Evolutionary conservation across 2,888 invertebrate genomes (phyloP).

Genomic region (Erannis defoliaria): DNA sequence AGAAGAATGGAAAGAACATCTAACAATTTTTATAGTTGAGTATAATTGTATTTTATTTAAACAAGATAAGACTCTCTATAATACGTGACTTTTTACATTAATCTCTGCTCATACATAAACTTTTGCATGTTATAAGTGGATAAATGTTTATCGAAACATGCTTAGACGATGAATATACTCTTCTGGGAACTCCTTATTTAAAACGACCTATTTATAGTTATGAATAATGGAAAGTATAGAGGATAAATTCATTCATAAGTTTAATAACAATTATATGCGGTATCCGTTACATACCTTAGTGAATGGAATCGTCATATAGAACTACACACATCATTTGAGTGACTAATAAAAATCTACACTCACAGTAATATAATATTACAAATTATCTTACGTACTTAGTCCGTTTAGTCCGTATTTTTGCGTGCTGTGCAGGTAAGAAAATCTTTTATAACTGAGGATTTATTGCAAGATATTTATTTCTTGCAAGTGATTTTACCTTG

Average conservation of each 20-base stretch:
- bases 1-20: too few relatives aligned
- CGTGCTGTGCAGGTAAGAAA: background rate
- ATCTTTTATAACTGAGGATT: too few relatives aligned
- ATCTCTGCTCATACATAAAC: background rate
- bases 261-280: slow-evolving; percentile 1
- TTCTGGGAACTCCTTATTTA: slow-evolving; percentile 30
- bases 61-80: too few relatives aligned
- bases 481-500: too few relatives aligned
- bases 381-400: too few relatives aligned
- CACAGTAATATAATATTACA: background rate
- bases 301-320: slow-evolving; percentile 3
- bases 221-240: slow-evolving; percentile 22
- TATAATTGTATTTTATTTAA: too few relatives aligned
- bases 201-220: slow-evolving; percentile 22
- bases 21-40: too few relatives aligned
- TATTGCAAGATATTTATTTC: too few relatives aligned
- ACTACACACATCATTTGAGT: background rate
- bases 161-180: slow-evolving; percentile 11
- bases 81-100: background rate
- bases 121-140: background rate
- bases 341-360: background rate
- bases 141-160: background rate
- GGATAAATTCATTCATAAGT: slow-evolving; percentile 20
- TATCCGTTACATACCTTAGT: background rate
- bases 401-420: too few relatives aligned